phyloP scores from a whole-genome alignment of 2,113 vertebrate species.

The Rafetus swinhoei region DNA sequence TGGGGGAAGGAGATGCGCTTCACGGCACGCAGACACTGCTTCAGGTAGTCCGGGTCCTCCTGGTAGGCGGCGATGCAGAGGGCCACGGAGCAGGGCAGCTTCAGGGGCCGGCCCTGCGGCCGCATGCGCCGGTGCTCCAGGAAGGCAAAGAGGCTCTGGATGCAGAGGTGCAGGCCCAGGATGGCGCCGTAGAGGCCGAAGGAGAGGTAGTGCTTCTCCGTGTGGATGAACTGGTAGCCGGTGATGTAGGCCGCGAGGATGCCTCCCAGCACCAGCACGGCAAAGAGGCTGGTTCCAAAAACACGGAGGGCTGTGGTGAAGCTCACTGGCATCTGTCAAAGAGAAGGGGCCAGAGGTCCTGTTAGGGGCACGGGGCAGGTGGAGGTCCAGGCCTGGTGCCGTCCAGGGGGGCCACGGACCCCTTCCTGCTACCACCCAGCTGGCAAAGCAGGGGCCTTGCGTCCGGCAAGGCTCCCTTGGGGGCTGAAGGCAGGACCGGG shows the following conservation, averaged over 20 bases:
- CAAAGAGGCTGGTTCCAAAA: constrained; percentile 93
- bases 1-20: constrained; percentile 91
- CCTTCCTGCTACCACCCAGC: background rate
- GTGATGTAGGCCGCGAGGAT: constrained; percentile 96
- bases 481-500: background rate
- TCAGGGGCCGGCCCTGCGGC: constrained; percentile 74
- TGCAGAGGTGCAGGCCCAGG: constrained; percentile 93
- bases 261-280: constrained; percentile 92
- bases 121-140: constrained; percentile 95
- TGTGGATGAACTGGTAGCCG: constrained; percentile 98
- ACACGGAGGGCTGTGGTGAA: constrained; percentile 89
- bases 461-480: background rate
- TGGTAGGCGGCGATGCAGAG: constrained; percentile 97
- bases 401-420: background rate
- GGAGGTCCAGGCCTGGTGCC: background rate
- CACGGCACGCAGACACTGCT: constrained; percentile 92
- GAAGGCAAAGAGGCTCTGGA: constrained; percentile 96
- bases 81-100: constrained; percentile 84
- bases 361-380: background rate
- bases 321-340: constrained; percentile 90
- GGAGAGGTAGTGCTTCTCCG: constrained; percentile 97
- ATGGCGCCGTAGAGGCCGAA: constrained; percentile 97
- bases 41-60: constrained; percentile 95
- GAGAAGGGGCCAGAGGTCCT: background rate
- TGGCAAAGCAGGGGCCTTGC: background rate